Evolutionary conservation across 2,113 vertebrate species (phyloP).

Genomic region (Mungos mungo): DNA sequence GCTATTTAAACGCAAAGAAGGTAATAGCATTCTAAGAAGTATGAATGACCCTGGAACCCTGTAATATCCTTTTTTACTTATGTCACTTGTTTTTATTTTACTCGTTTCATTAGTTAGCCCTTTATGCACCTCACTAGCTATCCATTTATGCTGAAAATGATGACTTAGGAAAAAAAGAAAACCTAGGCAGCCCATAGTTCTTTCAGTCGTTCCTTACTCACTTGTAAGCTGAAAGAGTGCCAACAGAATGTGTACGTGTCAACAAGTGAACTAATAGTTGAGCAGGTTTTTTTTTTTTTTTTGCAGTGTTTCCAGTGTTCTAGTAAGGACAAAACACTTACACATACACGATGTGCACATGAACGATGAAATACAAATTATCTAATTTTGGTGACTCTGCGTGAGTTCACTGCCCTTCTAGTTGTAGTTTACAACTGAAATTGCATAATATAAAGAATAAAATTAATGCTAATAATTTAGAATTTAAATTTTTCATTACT

Average conservation of each 20-base stretch:
- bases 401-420: neutral
- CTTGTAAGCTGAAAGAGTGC: neutral
- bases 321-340: neutral
- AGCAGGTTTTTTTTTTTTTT: neutral
- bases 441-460: neutral
- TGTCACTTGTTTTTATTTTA: neutral
- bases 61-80: neutral
- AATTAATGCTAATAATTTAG: neutral
- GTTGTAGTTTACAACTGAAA: neutral
- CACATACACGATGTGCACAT: neutral
- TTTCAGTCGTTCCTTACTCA: neutral
- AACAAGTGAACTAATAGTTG: neutral
- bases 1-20: neutral
- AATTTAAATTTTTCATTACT: constrained; percentile 27
- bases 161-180: neutral
- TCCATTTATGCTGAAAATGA: neutral
- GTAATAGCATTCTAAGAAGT: neutral
- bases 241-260: neutral
- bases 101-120: neutral
- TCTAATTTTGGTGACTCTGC: constrained; percentile 4
- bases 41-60: neutral
- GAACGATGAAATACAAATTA: neutral
- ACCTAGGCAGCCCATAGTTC: neutral
- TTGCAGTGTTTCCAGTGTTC: neutral
- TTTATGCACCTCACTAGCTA: neutral